A percentile compares a stretch with the other conserved stretches of the same genome.
These are phyloP conservation scores for Drosophila ironensis DNA, from an alignment of 1,140 invertebrate genomes.

Conservation along the genomic window DNA sequence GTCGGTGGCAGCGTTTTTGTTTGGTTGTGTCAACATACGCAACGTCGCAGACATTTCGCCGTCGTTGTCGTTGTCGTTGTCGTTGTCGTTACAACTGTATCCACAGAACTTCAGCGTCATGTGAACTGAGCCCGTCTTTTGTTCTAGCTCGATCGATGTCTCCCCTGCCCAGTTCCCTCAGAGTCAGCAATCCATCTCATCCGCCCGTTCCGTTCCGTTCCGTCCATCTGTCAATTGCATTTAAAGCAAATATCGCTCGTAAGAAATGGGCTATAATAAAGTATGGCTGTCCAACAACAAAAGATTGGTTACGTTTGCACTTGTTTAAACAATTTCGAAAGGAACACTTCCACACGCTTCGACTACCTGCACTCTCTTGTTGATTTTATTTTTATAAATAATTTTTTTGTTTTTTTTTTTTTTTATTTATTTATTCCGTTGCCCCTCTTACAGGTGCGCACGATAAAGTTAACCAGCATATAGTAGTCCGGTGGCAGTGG, in stretches of 20 bases:
- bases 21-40: constrained; percentile 42
- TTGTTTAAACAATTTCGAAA: constrained; percentile 67
- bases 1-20: constrained; percentile 33
- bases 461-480: constrained; percentile 56
- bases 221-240: constrained; percentile 67
- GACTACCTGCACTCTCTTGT: constrained; percentile 8
- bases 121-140: constrained; percentile 62
- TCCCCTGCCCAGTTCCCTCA: constrained; percentile 53
- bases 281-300: constrained; percentile 32
- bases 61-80: constrained; percentile 58
- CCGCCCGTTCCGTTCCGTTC: constrained; percentile 1
- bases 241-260: constrained; percentile 64
- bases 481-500: constrained; percentile 6
- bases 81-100: constrained; percentile 67
- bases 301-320: constrained; percentile 73
- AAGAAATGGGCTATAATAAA: constrained; percentile 50
- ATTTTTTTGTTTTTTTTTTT: constrained; percentile 28
- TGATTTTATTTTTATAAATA: constrained; percentile 30
- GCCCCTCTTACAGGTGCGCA: constrained; percentile 61
- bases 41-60: constrained; percentile 61
- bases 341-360: constrained; percentile 13
- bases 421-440: constrained; percentile 22
- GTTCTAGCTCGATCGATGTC: constrained; percentile 58
- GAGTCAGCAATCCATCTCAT: background rate
- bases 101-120: constrained; percentile 45